Evolutionary conservation across 2,888 invertebrate species (phyloP).

Genomic region (Elaeidobius kamerunicus): DNA sequence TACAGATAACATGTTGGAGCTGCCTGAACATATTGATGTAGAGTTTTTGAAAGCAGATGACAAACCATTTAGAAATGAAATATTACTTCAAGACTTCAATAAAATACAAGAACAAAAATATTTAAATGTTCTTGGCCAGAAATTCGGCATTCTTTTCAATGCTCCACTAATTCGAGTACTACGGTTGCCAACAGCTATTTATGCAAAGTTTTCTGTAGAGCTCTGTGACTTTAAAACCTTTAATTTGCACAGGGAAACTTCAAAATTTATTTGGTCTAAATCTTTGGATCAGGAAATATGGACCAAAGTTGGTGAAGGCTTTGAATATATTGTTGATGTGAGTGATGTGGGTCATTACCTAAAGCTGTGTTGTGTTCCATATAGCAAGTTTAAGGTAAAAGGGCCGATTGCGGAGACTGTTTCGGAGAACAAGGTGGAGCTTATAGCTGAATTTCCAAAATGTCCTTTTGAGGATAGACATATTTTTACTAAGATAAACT

Average conservation of each 20-base stretch:
- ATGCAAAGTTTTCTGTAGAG: constrained; percentile 71
- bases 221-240: constrained; percentile 65
- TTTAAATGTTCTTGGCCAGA: constrained; percentile 48
- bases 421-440: constrained; percentile 58
- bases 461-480: constrained; percentile 84
- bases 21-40: constrained; percentile 5
- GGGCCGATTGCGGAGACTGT: constrained; percentile 63
- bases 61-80: constrained; percentile 7
- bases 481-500: constrained; percentile 59
- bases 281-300: constrained; percentile 54
- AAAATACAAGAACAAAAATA: constrained; percentile 7
- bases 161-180: constrained; percentile 67
- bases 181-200: constrained; percentile 63
- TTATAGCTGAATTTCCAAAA: constrained; percentile 45
- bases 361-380: constrained; percentile 59
- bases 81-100: constrained; percentile 6
- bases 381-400: constrained; percentile 47
- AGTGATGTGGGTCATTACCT: constrained; percentile 65
- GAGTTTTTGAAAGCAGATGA: constrained; percentile 8
- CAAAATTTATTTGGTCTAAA: constrained; percentile 68
- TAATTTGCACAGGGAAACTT: constrained; percentile 56
- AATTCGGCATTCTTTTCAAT: constrained; percentile 66
- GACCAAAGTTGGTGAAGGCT: constrained; percentile 57
- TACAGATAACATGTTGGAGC: constrained; percentile 3
- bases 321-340: constrained; percentile 57